Conservation (phyloP, 2,113 vertebrate genomes). For the Recurvirostra avosetta region DNA sequence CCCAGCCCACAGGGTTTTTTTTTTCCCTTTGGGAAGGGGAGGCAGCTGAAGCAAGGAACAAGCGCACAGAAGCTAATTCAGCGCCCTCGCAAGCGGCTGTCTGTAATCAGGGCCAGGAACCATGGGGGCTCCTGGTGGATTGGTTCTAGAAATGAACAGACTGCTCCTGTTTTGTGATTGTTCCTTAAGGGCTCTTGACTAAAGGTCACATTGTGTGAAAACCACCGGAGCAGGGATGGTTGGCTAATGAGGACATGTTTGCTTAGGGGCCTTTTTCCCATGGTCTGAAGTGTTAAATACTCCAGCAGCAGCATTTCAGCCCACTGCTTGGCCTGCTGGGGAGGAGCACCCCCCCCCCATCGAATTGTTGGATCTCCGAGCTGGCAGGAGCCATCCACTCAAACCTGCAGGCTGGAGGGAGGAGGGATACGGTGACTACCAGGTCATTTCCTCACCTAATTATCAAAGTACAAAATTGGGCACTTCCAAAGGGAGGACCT, state of each 20-base stretch:
- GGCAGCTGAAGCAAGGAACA: background rate
- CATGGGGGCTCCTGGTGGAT: background rate
- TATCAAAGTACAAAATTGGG: background rate
- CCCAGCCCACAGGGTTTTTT: background rate
- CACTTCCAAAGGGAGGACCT: background rate
- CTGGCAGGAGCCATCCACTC: background rate
- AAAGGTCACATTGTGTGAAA: slow-evolving; percentile 52
- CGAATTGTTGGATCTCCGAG: background rate
- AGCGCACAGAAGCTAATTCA: background rate
- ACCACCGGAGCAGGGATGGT: background rate
- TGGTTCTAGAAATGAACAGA: slow-evolving; percentile 11
- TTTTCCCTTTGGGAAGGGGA: background rate
- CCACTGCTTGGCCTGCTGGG: background rate
- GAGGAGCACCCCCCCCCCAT: background rate
- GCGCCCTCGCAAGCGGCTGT: background rate
- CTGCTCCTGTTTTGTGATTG: background rate
- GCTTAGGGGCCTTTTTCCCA: background rate
- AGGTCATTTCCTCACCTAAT: background rate
- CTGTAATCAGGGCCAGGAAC: slow-evolving; percentile 7
- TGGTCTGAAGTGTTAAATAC: background rate
- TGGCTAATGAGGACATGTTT: background rate
- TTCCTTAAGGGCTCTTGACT: slow-evolving; percentile 50
- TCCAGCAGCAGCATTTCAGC: background rate
- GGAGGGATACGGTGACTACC: background rate
- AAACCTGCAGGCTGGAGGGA: background rate